phyloP scores from a whole-genome alignment of 1,140 invertebrate species.

The Penaeus vannamei region DNA sequence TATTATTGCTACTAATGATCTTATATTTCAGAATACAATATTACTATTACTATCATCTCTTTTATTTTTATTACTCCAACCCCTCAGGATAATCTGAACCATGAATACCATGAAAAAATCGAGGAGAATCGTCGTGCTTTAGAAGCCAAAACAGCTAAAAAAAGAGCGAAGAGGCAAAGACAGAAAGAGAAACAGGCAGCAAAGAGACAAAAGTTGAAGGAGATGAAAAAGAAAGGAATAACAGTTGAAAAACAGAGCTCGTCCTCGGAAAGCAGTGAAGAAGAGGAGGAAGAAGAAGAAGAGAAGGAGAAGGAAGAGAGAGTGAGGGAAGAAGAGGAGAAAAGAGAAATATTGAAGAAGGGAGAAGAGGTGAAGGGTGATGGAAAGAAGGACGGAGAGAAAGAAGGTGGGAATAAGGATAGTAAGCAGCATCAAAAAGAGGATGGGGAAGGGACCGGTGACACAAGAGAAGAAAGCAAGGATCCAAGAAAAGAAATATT shows the following conservation, averaged over 20 bases:
- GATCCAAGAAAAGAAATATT: too few relatives aligned
- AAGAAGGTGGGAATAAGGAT: background rate
- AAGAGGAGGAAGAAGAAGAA: slow-evolving; percentile 4
- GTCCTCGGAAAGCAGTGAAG: slow-evolving; percentile 35
- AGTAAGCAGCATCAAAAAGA: background rate
- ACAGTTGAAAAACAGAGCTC: slow-evolving; percentile 66
- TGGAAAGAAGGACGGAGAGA: background rate
- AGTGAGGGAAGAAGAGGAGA: background rate
- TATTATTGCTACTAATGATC: too few relatives aligned
- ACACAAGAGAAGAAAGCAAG: too few relatives aligned
- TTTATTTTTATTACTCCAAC: slow-evolving; percentile 38
- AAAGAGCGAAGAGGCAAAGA: slow-evolving; percentile 85
- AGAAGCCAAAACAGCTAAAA: slow-evolving; percentile 88
- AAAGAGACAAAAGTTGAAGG: slow-evolving; percentile 72
- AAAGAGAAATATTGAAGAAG: too few relatives aligned
- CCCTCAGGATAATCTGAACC: slow-evolving; percentile 83
- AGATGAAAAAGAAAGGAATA: background rate
- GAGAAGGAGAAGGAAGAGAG: background rate
- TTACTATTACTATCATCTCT: too few relatives aligned
- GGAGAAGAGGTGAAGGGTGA: too few relatives aligned
- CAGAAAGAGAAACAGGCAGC: slow-evolving; percentile 79
- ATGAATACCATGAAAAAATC: slow-evolving; percentile 85
- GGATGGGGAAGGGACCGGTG: background rate
- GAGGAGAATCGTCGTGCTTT: slow-evolving; percentile 84
- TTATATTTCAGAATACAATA: too few relatives aligned